These are phyloP conservation scores for Trileptium ribeirensis DNA, from an alignment of 2,888 invertebrate species.

Conservation along the genomic window DNA sequence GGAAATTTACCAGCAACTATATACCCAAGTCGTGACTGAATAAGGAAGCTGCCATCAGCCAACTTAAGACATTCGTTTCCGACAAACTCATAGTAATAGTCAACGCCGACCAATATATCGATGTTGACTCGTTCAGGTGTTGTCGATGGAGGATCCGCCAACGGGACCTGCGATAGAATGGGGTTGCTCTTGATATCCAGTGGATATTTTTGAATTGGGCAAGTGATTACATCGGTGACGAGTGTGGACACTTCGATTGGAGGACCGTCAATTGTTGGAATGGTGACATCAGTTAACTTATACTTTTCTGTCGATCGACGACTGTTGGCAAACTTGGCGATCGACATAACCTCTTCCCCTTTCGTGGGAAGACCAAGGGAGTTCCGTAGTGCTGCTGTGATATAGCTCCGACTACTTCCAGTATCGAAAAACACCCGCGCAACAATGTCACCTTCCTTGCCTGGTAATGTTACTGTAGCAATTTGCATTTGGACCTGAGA, in stretches of 20 bases:
- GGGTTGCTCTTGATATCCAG: neutral
- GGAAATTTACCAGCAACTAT: too few species aligned
- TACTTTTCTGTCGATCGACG: neutral
- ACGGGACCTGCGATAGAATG: neutral
- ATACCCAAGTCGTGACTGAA: neutral
- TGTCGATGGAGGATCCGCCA: neutral
- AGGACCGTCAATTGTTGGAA: neutral
- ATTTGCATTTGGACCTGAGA: constrained; percentile 3
- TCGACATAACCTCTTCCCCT: neutral
- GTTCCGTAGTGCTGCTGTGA: neutral
- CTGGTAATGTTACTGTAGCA: neutral
- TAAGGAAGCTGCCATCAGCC: neutral
- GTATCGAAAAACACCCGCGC: neutral
- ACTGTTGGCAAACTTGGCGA: neutral
- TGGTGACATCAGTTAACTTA: neutral
- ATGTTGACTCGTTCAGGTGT: neutral
- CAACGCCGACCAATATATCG: neutral
- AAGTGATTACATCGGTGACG: neutral
- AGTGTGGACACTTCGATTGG: neutral
- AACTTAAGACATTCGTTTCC: neutral
- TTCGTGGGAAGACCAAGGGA: neutral
- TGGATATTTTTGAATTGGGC: neutral
- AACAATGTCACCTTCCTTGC: neutral
- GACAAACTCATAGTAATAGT: constrained; percentile 2
- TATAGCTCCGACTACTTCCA: neutral